A percentile compares a stretch with the other conserved stretches of the same genome.
These are phyloP conservation scores for Actinia tenebrosa DNA, from an alignment of 64 coral and sea anemone genomes.

Conservation along the genomic window DNA sequence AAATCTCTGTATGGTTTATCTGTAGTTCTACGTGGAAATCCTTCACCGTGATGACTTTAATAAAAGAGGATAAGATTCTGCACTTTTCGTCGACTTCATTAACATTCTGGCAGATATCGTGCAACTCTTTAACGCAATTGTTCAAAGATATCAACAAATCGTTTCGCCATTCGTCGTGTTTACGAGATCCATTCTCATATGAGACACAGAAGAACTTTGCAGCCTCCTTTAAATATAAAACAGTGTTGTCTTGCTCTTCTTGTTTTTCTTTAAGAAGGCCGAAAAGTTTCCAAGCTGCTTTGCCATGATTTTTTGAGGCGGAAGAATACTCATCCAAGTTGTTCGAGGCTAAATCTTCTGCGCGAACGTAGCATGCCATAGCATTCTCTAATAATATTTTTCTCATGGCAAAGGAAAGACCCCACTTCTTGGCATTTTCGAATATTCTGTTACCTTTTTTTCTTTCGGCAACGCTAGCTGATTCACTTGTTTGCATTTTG, in stretches of 20 bases:
- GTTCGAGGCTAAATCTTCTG: not conserved
- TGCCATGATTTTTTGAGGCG: constrained; percentile 62
- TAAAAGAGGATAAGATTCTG: constrained; percentile 27
- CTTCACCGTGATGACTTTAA: not conserved
- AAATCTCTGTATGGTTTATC: constrained; percentile 30
- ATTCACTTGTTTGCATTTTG: not conserved
- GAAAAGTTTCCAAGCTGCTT: constrained; percentile 57
- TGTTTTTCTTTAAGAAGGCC: constrained; percentile 12
- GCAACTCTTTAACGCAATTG: constrained; percentile 48
- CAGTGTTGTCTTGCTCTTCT: constrained; percentile 19
- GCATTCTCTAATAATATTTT: not conserved
- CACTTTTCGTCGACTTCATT: constrained; percentile 37
- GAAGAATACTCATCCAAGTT: constrained; percentile 18
- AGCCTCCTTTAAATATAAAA: constrained; percentile 52
- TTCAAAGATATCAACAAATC: constrained; percentile 32
- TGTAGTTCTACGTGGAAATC: constrained; percentile 21
- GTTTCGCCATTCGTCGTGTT: constrained; percentile 44
- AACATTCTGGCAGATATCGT: constrained; percentile 5
- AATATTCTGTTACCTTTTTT: not conserved
- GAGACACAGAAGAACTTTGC: constrained; percentile 32
- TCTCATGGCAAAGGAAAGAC: not conserved
- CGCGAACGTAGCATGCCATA: not conserved
- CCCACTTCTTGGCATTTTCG: not conserved
- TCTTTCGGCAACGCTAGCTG: not conserved
- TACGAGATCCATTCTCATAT: constrained; percentile 23